Percentiles rank a stretch among this genome's conserved stretches.
phyloP scores from a whole-genome alignment of 1,140 invertebrate species.

The Heliconius congener region DNA sequence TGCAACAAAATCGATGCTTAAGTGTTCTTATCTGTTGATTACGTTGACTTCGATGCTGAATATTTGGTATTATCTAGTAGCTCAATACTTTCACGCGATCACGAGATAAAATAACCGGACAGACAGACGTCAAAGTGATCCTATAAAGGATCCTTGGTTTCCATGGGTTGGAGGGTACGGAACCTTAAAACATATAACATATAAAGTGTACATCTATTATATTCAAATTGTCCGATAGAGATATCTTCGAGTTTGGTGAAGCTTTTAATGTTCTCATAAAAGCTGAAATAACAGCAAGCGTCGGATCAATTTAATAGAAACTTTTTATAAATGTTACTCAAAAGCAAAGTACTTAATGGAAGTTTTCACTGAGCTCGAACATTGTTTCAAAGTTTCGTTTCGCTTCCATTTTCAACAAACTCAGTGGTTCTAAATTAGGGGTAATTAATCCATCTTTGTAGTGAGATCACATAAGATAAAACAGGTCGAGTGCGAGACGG shows the following conservation, averaged over 20 bases:
- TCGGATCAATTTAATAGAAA: constrained; percentile 20
- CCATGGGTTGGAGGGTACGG: too few relatives aligned
- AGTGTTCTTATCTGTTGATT: too few relatives aligned
- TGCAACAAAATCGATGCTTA: too few relatives aligned
- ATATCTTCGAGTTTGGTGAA: not conserved
- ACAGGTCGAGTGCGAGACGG: too few relatives aligned
- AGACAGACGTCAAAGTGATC: too few relatives aligned
- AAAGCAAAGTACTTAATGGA: constrained; percentile 28
- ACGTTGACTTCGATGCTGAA: too few relatives aligned
- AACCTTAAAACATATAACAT: too few relatives aligned
- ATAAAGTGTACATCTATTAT: not conserved
- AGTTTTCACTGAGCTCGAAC: constrained; percentile 20
- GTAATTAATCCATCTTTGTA: not conserved
- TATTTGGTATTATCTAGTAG: too few relatives aligned
- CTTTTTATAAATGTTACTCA: constrained; percentile 24
- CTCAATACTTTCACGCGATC: too few relatives aligned
- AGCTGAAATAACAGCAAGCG: constrained; percentile 25
- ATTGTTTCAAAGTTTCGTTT: constrained; percentile 23
- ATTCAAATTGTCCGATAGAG: not conserved
- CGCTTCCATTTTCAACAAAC: constrained; percentile 19
- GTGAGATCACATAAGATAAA: not conserved
- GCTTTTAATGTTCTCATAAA: constrained; percentile 23
- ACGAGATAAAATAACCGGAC: too few relatives aligned
- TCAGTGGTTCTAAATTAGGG: constrained; percentile 1
- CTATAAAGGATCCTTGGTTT: too few relatives aligned